These are phyloP conservation scores for Scomberomorus guttatus DNA, from an alignment of 2,797 vertebrate genomes.

Conservation along the genomic window DNA sequence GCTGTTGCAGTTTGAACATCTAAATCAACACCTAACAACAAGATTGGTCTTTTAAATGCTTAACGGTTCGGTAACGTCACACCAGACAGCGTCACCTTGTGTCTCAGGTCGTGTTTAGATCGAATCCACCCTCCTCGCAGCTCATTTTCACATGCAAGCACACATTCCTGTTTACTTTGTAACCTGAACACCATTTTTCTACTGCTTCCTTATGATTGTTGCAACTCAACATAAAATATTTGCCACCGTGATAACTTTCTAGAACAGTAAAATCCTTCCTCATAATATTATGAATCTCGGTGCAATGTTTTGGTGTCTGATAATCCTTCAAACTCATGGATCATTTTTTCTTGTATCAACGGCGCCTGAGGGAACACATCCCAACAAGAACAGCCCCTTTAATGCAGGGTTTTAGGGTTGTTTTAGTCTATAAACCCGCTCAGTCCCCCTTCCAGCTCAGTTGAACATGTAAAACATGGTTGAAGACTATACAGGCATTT, in stretches of 20 bases:
- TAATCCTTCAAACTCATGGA: not conserved
- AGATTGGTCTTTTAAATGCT: constrained; percentile 2
- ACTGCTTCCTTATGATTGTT: not conserved
- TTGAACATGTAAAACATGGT: not conserved
- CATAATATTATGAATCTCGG: too few relatives aligned
- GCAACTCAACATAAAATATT: not conserved
- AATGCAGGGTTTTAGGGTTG: not conserved
- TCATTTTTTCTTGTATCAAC: too few relatives aligned
- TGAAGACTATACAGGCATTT: not conserved
- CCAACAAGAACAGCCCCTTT: not conserved
- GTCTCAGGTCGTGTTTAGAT: not conserved
- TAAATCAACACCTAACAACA: not conserved
- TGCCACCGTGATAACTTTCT: not conserved
- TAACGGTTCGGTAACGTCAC: not conserved
- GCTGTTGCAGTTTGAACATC: not conserved
- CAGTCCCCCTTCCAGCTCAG: not conserved
- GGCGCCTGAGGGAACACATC: not conserved
- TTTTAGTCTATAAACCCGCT: not conserved
- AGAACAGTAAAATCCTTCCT: too few relatives aligned
- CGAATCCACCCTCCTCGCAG: not conserved
- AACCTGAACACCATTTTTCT: not conserved
- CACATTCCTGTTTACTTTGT: not conserved
- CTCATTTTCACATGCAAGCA: not conserved
- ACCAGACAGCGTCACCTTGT: not conserved
- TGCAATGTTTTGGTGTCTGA: too few relatives aligned